Percentiles rank a stretch among this genome's conserved stretches.
phyloP scores from a whole-genome alignment of 2,888 invertebrate species.

The Dorcus parallelipipedus region DNA sequence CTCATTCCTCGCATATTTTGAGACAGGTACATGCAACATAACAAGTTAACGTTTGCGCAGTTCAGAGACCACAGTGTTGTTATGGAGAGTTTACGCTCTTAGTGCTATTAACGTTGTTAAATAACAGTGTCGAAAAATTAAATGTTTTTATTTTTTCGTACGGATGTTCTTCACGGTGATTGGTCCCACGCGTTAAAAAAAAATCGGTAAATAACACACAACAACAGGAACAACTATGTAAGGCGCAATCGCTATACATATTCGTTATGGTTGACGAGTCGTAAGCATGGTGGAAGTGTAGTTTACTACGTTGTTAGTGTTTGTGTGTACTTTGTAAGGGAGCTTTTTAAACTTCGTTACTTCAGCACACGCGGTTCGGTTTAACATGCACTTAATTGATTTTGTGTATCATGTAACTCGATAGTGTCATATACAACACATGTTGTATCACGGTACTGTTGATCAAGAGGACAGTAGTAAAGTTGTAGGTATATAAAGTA shows the following conservation, averaged over 20 bases:
- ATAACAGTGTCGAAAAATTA: neutral
- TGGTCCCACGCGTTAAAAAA: no score
- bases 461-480: no score
- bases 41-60: conserved; percentile 10
- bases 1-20: neutral
- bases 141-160: neutral
- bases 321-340: neutral
- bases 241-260: conserved; percentile 8
- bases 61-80: neutral
- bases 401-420: no score
- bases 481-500: no score
- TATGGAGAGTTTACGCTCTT: neutral
- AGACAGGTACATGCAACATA: neutral
- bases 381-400: no score
- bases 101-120: neutral
- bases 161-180: no score
- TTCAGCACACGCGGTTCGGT: no score
- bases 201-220: no score
- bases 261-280: conserved; percentile 2
- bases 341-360: no score
- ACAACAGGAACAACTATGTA: conserved; percentile 6
- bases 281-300: conserved; percentile 13
- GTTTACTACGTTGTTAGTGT: conserved; percentile 8
- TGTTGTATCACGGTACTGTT: no score
- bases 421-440: no score